These are phyloP conservation scores for Cephus nigrinus DNA, from an alignment of 2,888 invertebrate genomes.

Conservation along the genomic window DNA sequence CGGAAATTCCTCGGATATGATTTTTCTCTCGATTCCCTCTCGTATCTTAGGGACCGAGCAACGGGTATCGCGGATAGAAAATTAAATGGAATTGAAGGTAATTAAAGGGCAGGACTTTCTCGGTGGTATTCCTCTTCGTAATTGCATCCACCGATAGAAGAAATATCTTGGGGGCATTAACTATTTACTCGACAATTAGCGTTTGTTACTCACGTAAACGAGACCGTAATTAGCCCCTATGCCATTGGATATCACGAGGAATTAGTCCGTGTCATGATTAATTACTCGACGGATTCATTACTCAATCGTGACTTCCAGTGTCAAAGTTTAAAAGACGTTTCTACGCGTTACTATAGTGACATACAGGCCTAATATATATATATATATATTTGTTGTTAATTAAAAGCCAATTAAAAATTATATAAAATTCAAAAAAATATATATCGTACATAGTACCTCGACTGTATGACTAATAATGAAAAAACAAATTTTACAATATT, in stretches of 20 bases:
- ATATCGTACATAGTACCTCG: neutral
- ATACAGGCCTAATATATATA: neutral
- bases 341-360: neutral
- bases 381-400: neutral
- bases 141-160: neutral
- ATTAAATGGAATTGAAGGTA: neutral
- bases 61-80: neutral
- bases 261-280: conserved; percentile 32
- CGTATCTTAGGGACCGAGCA: conserved; percentile 19
- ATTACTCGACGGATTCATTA: conserved; percentile 31
- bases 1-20: neutral
- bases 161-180: neutral
- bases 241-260: conserved; percentile 24
- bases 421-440: neutral
- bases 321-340: neutral
- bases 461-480: neutral
- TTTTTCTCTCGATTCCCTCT: neutral
- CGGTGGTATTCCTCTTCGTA: neutral
- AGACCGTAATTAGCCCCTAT: conserved; percentile 27
- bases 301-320: neutral
- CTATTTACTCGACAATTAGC: conserved; percentile 30
- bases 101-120: neutral
- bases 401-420: neutral
- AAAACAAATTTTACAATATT: neutral
- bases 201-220: conserved; percentile 27